Base-by-base conservation (phyloP, 2,888 invertebrate species). In the Monochamus alternatus region DNA sequence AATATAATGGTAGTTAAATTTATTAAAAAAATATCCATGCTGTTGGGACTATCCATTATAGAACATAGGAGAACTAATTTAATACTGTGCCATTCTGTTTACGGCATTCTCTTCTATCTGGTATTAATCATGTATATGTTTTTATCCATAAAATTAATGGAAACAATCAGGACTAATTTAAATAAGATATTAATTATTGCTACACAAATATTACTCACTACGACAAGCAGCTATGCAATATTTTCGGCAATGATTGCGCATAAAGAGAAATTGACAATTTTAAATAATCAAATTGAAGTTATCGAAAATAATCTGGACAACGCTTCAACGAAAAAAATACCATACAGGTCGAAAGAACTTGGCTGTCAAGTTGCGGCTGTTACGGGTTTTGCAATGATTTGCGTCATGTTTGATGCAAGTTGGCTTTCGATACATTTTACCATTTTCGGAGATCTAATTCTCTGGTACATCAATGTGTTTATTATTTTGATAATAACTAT, bases 241-340 rank as follows among this genome's bases (percentile, higher is more conserved):
- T n/a, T 62, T 7, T 32, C 31, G 7, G 43, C 63, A 51, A 43
- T 59, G 5, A 4, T 62, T 0, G 7, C 32, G 12, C 31, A 51
- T 3, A 52, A 71, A 3, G n/a, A 12, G 30, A 12, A 47, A 62
- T 30, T 71, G 4, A 62, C 10, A 51, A 32, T 1, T 12, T 32
- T 71, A 12, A 51, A 71, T 51, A 12, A 2, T 5, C 51, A 22
- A 2, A 31, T 63, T 0, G 9, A 31, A 12, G 51, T 51, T 10
- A 62, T 71, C 7, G 70, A 63, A 63, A 47, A 63, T 31, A 12
- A 51, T n/a, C 62, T 71, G 14, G 51, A 31, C 12, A 32, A 62
- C 12, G 31, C 47, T 30, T 63, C 32, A 8, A 1, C 12, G 22
- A 47, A 22, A 12, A 51, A 51, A 3, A 38, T 70, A 31, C 30